Percentiles rank a stretch among this genome's conserved stretches.
Conservation (phyloP, 2,888 invertebrate species). For the Chloroclysta siterata region DNA sequence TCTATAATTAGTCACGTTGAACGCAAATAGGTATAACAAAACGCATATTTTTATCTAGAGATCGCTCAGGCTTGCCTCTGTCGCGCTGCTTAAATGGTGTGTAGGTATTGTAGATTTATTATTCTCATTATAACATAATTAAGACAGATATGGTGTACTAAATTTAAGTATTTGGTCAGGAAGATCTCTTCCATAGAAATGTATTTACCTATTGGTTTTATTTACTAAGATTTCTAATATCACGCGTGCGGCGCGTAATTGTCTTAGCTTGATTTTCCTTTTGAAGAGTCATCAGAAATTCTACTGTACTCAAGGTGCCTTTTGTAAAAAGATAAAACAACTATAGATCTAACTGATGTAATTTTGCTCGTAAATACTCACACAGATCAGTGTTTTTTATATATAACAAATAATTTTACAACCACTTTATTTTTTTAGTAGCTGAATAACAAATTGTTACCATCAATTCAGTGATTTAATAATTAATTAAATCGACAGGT, state of each 20-base stretch:
- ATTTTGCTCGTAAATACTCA: neutral
- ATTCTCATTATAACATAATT: too few relatives aligned
- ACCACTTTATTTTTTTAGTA: too few relatives aligned
- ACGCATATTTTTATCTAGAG: neutral
- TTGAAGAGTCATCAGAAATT: constrained; percentile 22
- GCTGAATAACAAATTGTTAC: too few relatives aligned
- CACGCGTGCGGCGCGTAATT: constrained; percentile 11
- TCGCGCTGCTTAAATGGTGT: too few relatives aligned
- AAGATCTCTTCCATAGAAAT: neutral
- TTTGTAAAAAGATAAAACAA: constrained; percentile 17
- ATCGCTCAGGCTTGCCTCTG: too few relatives aligned
- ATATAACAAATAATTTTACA: too few relatives aligned
- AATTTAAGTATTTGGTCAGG: too few relatives aligned
- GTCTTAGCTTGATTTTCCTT: constrained; percentile 29
- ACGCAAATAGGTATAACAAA: neutral
- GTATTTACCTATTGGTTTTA: neutral
- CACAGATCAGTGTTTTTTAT: too few relatives aligned
- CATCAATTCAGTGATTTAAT: neutral
- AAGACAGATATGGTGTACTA: too few relatives aligned
- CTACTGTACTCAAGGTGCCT: constrained; percentile 21
- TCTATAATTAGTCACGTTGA: constrained; percentile 10
- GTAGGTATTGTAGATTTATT: too few relatives aligned
- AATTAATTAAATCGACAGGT: neutral
- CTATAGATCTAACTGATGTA: neutral
- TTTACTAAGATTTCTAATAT: neutral